A percentile compares a stretch with the other conserved stretches of the same genome.
These are phyloP conservation scores for Oreochromis tanganicae DNA, from an alignment of 2,113 vertebrate species.

Conservation along the genomic window DNA sequence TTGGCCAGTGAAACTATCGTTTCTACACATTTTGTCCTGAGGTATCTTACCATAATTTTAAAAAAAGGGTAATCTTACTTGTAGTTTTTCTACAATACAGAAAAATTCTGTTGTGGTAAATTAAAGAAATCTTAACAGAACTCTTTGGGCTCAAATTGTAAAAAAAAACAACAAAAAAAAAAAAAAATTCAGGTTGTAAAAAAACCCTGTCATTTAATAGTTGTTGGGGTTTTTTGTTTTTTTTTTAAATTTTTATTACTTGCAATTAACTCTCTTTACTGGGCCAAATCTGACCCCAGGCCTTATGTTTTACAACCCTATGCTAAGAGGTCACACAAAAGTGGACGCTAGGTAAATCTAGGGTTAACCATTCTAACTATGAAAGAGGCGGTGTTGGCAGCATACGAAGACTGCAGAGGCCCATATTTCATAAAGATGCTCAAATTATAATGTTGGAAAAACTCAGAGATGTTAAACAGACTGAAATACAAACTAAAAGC, in stretches of 20 bases:
- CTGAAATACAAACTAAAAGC: neutral
- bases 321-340: neutral
- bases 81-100: neutral
- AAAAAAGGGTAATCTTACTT: neutral
- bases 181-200: neutral
- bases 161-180: neutral
- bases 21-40: neutral
- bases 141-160: neutral
- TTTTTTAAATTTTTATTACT: neutral
- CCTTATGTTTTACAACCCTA: neutral
- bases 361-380: neutral
- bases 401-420: neutral
- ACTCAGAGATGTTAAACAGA: neutral
- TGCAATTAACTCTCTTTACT: neutral
- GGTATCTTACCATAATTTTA: neutral
- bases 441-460: neutral
- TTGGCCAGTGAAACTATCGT: neutral
- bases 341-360: neutral
- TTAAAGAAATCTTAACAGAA: neutral
- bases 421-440: neutral
- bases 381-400: neutral
- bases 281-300: neutral
- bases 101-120: neutral
- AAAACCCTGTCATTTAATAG: accelerated
- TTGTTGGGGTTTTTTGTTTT: no score